Percentiles rank a stretch among this genome's conserved stretches.
Conservation (phyloP, 2,113 vertebrate genomes). For the Saccopteryx leptura region DNA sequence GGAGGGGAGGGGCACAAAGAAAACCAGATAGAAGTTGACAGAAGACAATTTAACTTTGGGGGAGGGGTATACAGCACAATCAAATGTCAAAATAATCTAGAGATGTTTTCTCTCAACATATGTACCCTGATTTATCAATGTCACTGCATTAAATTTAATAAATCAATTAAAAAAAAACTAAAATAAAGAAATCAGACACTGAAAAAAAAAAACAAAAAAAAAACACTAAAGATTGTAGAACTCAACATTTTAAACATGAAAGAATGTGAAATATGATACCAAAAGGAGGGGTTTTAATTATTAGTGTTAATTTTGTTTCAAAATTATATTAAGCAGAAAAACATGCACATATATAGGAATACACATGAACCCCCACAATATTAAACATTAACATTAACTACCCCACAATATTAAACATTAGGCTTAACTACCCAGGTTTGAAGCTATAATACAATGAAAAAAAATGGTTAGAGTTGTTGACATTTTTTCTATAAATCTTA, state of each 20-base stretch:
- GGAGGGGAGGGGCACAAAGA: too few relatives aligned
- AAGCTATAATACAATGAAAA: neutral
- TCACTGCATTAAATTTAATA: too few relatives aligned
- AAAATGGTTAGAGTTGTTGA: neutral
- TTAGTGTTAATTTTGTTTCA: neutral
- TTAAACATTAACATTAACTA: neutral
- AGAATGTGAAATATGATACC: neutral
- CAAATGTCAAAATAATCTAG: too few relatives aligned
- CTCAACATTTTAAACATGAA: neutral
- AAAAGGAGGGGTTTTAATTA: neutral
- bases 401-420: neutral
- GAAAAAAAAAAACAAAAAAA: neutral
- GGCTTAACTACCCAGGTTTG: neutral
- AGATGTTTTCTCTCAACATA: too few relatives aligned
- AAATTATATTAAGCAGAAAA: neutral
- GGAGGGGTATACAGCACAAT: too few relatives aligned
- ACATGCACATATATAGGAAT: neutral
- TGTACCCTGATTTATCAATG: too few relatives aligned
- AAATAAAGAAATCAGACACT: too few relatives aligned
- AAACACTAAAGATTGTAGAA: neutral
- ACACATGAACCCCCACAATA: too few relatives aligned
- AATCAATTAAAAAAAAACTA: too few relatives aligned
- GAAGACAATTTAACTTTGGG: too few relatives aligned
- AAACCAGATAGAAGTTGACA: too few relatives aligned
- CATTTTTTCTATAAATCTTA: neutral